Percentiles rank a stretch among this genome's conserved stretches.
phyloP scores from a whole-genome alignment of 1,140 invertebrate species.

The Aradophagus sp. region DNA sequence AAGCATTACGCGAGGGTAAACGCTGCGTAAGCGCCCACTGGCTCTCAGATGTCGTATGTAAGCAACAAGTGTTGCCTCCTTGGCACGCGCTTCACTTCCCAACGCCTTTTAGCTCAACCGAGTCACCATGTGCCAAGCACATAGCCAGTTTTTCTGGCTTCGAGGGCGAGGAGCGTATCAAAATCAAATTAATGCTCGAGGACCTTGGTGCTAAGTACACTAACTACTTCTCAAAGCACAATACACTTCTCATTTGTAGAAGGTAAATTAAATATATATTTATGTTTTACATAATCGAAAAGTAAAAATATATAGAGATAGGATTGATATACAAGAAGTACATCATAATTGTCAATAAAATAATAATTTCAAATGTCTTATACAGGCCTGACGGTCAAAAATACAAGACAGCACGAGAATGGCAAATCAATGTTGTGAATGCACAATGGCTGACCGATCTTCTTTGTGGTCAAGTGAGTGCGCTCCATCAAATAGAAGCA shows the following conservation, averaged over 20 bases:
- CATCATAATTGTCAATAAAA: too few species aligned
- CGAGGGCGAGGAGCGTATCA: constrained; percentile 85
- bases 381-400: constrained; percentile 88
- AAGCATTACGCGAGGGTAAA: constrained; percentile 80
- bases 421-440: constrained; percentile 91
- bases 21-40: constrained; percentile 95
- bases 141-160: constrained; percentile 90
- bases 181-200: constrained; percentile 89
- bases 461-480: constrained; percentile 89
- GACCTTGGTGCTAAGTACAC: constrained; percentile 89
- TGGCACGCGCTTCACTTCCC: constrained; percentile 95
- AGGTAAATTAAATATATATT: constrained; percentile 59
- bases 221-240: constrained; percentile 83
- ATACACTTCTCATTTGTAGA: constrained; percentile 82
- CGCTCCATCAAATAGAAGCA: constrained; percentile 86
- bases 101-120: constrained; percentile 81
- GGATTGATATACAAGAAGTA: too few species aligned
- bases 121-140: constrained; percentile 80
- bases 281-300: too few species aligned
- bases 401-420: constrained; percentile 92
- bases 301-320: too few species aligned
- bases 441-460: constrained; percentile 95
- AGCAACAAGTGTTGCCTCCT: constrained; percentile 89
- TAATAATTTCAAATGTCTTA: constrained; percentile 10
- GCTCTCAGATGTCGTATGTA: constrained; percentile 91